Evolutionary conservation across 2,113 vertebrate genomes (phyloP), one percentile per base, ranked within the genome.

Genomic region (Centrocercus urophasianus): DNA sequence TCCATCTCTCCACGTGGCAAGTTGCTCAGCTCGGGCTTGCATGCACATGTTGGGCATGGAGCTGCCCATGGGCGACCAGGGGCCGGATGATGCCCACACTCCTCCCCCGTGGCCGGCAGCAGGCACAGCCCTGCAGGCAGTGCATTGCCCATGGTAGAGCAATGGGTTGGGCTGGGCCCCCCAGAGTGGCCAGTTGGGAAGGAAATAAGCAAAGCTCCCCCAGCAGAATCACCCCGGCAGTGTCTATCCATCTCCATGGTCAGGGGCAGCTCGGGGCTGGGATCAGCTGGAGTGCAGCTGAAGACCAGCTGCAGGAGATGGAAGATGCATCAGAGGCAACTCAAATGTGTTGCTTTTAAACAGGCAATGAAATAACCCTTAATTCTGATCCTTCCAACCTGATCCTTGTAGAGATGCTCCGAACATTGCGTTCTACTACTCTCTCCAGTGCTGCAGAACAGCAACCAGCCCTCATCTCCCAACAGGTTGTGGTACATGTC

Each of bases 231-330:
- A 9, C 16, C 5, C 11, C 1, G 8, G 7, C 15, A 4, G 6
- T 19, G 4, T 21, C 34, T 11, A 0, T n/a, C 36, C 36, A 30
- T 12, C 61, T 18, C 52, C 27, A 2, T 4, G 28, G 32, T 20
- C 57, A 66, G 28, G 52, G 17, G 42, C 59, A 18, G 4, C 47
- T 22, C 3, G 1, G 38, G 24, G n/a, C 36, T 59, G n/a, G 64
- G 61, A 10, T 14, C 67, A 24, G 22, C 28, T 11, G 47, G 10
- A 0, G 25, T 36, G n/a, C 65, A 43, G 15, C 48, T 0, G 0
- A 13, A 50, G 18, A 59, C 40, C 0, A 0, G 7, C 36, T 4
- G 0, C 0, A 0, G 57, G 2, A 42, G 5, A 66, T 32, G 28
- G 38, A 76, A 61, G 56, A 14, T 76, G 17, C n/a, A 76, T 54